Evolutionary conservation across 2,113 vertebrate genomes (phyloP).

Genomic region (Paradisaea rubra): DNA sequence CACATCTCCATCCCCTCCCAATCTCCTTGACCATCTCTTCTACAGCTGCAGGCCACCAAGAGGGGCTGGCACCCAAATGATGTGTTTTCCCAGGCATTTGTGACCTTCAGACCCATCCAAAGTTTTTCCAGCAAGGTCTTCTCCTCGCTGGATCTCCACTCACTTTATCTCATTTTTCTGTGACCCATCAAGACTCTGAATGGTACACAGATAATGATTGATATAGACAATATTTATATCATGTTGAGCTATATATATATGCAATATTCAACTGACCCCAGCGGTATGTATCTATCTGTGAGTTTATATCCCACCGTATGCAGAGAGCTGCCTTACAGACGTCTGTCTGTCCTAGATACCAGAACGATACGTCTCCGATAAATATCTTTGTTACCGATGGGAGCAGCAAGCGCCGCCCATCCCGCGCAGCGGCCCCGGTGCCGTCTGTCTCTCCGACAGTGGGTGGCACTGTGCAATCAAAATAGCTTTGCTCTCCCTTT

Average conservation of each 20-base stretch:
- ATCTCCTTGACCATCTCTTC: background rate
- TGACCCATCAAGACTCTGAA: background rate
- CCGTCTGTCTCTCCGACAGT: background rate
- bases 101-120: background rate
- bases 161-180: background rate
- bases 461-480: constrained; percentile 43
- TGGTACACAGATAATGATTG: background rate
- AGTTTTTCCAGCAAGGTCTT: background rate
- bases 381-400: background rate
- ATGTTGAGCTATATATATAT: background rate
- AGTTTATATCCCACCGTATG: too few species aligned
- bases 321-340: background rate
- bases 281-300: too few species aligned
- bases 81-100: rapidly evolving
- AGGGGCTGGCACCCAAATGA: background rate
- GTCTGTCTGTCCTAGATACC: background rate
- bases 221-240: background rate
- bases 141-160: background rate
- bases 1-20: background rate
- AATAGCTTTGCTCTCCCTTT: background rate
- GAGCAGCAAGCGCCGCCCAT: background rate
- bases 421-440: background rate
- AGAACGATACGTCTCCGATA: rapidly evolving
- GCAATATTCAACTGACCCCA: background rate
- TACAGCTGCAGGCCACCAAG: background rate